phyloP scores from a whole-genome alignment of 2,113 vertebrate genomes.

The Strix aluco region DNA sequence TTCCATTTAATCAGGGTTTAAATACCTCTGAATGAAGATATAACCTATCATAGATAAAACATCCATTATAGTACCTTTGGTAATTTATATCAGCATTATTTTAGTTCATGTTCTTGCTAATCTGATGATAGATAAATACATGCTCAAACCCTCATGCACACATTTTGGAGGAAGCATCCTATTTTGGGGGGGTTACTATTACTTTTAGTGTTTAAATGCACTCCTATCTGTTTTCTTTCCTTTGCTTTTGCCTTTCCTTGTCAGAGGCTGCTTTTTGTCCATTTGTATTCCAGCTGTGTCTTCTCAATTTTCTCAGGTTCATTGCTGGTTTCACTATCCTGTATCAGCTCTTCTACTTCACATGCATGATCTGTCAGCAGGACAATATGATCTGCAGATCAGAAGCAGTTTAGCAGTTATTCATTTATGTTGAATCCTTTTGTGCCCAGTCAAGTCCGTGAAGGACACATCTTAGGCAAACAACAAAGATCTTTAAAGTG shows the following conservation, averaged over 20 bases:
- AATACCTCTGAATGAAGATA: conserved; percentile 18
- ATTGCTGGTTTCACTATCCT: conserved; percentile 2
- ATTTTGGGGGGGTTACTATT: background rate
- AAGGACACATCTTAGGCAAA: conserved; percentile 23
- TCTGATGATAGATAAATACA: background rate
- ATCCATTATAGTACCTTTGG: background rate
- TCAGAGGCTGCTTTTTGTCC: background rate
- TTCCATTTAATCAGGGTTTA: conserved; percentile 17
- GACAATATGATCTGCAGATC: conserved; percentile 42
- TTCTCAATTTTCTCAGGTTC: conserved; percentile 40
- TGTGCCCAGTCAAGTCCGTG: conserved; percentile 23
- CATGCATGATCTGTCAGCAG: conserved; percentile 20
- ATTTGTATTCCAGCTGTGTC: conserved; percentile 6
- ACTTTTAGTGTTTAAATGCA: background rate
- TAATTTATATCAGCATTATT: background rate
- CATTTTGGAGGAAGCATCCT: background rate
- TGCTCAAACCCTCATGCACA: background rate
- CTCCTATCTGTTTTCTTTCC: background rate
- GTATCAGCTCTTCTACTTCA: conserved; percentile 32
- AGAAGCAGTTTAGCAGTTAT: conserved; percentile 10
- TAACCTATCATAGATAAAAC: background rate
- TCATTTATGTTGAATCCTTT: conserved; percentile 38
- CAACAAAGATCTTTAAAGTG: background rate
- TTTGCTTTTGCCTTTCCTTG: background rate
- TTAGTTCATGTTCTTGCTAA: background rate